Base-by-base conservation (phyloP, 2,113 vertebrate species). In the Struthio camelus region DNA sequence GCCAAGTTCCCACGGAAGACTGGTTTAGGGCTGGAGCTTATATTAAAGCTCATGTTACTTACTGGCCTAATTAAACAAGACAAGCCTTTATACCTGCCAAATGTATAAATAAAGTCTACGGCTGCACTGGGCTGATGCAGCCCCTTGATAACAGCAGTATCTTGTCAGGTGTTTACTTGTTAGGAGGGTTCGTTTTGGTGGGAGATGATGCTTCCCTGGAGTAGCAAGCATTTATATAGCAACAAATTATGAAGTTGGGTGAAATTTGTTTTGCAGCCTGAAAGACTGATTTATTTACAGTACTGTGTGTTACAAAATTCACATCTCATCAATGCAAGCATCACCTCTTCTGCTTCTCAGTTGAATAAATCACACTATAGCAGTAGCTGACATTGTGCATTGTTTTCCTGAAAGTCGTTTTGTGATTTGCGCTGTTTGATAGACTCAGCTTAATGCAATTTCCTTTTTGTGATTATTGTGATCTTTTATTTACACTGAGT, bases 11-110 rank as follows among this genome's bases (percentile, higher is more conserved):
- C 96, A 97, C 87, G 94, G 97, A 98, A 97, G 97, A 96, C 92
- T 97, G 83, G 94, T 96, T 96, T 93, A 94, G 97, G 97, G 97
- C 85, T 93, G 96, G 93, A 90, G 73, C 92, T 98, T 96, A 89
- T 96, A 84, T 95, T 94, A 96, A 92, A 94, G 95, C 97, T 98
- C 95, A 90, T 78, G 89, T 96, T 98, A 97, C 97, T 97, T 96
- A 83, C 51, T 96, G 90, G 94, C 97, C 97, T 97, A 98, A 98
- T 98, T 98, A 98, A 98, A 97, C 89, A 56, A 97, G 97, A 97
- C 86, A 96, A 96, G 73, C 50, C 62, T 97, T 96, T 96, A 67
- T 97, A 95, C 95, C 94, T 93, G 93, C 95, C 97, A 98, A 96
- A 95, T 93, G 87, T 92, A 93, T 95, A 97, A 98, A 97, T 96